These are phyloP conservation scores for Gymnobelideus leadbeateri DNA, from an alignment of 2,113 vertebrate species.

Conservation along the genomic window DNA sequence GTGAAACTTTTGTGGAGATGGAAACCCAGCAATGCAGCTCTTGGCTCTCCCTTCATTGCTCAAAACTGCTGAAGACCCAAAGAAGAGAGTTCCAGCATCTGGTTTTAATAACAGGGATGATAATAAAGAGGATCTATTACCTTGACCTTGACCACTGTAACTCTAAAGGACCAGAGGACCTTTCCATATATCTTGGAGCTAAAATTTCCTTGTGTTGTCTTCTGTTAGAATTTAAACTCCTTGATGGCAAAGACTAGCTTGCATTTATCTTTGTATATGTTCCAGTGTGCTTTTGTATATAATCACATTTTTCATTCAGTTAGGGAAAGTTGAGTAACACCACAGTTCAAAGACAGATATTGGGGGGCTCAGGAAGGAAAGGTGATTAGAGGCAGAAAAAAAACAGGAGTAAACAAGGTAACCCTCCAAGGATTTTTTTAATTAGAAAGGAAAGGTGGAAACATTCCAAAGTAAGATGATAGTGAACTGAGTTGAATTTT, in stretches of 20 bases:
- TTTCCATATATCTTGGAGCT: neutral
- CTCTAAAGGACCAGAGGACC: neutral
- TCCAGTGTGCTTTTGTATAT: neutral
- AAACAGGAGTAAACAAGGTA: neutral
- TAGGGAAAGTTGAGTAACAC: neutral
- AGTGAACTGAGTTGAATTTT: no score
- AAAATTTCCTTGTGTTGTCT: neutral
- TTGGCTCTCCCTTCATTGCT: neutral
- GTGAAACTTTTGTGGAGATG: neutral
- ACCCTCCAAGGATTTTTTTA: neutral
- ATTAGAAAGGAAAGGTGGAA: neutral
- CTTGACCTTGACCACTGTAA: neutral
- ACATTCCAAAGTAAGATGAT: neutral
- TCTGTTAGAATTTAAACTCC: neutral
- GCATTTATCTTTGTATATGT: neutral
- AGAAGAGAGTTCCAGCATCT: neutral
- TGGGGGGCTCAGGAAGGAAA: neutral
- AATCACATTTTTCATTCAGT: neutral
- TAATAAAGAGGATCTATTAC: neutral
- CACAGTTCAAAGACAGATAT: neutral
- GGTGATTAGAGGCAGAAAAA: neutral
- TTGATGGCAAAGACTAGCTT: neutral
- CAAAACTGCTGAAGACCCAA: neutral
- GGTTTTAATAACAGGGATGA: neutral
- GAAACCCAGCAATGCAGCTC: no score